phyloP scores from a whole-genome alignment of 1,140 invertebrate genomes.

The Atta colombica region DNA sequence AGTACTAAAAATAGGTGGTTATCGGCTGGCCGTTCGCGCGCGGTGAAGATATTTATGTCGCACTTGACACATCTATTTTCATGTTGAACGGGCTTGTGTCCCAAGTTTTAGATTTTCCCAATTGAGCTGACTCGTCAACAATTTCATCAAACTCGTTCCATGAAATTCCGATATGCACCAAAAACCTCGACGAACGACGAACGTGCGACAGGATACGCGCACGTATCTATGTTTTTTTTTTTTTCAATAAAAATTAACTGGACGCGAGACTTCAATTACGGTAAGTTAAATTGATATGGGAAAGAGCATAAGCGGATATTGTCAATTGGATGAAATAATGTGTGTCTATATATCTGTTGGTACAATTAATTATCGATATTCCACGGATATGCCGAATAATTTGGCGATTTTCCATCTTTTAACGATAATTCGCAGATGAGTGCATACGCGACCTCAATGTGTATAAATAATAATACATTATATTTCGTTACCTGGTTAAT shows the following conservation, averaged over 20 bases:
- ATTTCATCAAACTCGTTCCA: background rate
- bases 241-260: background rate
- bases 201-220: background rate
- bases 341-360: background rate
- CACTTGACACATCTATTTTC: conserved; percentile 46
- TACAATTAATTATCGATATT: conserved; percentile 23
- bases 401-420: conserved; percentile 16
- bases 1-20: conserved; percentile 33
- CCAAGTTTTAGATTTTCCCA: conserved; percentile 2
- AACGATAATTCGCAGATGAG: background rate
- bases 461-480: conserved; percentile 17
- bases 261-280: background rate
- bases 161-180: background rate
- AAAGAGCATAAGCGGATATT: background rate
- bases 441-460: background rate
- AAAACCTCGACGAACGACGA: background rate
- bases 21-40: conserved; percentile 21
- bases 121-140: background rate
- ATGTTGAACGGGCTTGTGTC: background rate
- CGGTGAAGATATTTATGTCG: background rate
- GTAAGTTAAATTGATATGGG: background rate
- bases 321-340: conserved; percentile 11
- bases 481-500: conserved; percentile 29
- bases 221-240: background rate
- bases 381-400: background rate